Evolutionary conservation across 2,888 invertebrate species (phyloP), one percentile per base, ranked within the genome.

Genomic region (Cheilosia vernalis): DNA sequence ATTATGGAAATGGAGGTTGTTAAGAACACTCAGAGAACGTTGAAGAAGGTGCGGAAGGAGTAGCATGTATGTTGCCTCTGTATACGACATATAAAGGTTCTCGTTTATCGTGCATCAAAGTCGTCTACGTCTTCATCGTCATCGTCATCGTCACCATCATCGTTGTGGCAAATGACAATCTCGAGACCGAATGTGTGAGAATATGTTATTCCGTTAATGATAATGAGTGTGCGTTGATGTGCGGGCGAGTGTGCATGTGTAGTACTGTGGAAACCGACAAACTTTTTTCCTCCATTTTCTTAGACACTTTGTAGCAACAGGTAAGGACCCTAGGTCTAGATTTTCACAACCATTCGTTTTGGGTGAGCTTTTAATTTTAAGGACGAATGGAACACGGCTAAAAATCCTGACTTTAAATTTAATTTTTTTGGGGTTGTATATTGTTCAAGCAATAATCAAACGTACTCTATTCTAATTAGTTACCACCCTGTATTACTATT

Each of bases 11-110:
- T 81, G 72, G 51, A 70, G 74, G 76, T 66, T 81, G 76, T 85
- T 85, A 81, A 72, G 85, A 81, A 85, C 85, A 85, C 85, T 80
- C 69, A 70, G 51, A 76, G 76, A 81, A 76, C 85, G 81, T 85
- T 85, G 76, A 85, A 67, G 76, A 81, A 21, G 81, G 81, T 81
- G 80, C 21, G 76, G 24, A 80, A 70, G 53, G 27, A 27, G 27
- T 27, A 72, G 76, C 70, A 81, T 9, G 2, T 42, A 53, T 55
- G 69, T 56, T 60, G 56, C 55, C 63, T 2, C 19, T 33, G 17
- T 60, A 27, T 24, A 6, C 40, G 60, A 42, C 44, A 27, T 64
- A 37, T 53, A 21, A 19, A 24, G 42, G n/a, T 58, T n/a, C 37
- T 58, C 17, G 42, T 55, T 53, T 9, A 30, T 9, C 30, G 9